phyloP scores from a whole-genome alignment of 2,797 vertebrate species.

The Hylomyscus alleni region DNA sequence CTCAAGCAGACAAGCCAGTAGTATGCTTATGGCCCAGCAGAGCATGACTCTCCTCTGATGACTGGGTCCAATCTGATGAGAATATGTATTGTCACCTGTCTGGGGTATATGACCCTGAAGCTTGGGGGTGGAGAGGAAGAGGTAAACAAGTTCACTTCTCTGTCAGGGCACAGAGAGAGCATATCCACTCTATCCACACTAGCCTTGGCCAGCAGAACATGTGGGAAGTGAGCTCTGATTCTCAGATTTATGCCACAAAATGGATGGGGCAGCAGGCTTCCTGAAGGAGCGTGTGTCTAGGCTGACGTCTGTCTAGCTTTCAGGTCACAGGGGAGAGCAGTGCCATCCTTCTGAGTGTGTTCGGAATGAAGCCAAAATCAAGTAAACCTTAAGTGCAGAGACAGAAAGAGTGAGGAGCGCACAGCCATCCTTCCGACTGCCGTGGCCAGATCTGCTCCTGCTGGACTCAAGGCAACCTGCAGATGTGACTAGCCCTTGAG shows the following conservation, averaged over 20 bases:
- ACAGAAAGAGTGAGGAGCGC: accelerated
- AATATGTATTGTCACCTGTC: accelerated
- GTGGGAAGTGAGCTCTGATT: background rate
- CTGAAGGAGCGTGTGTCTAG: background rate
- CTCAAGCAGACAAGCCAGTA: accelerated
- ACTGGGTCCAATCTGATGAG: too few species aligned
- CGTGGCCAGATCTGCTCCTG: accelerated
- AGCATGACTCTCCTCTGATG: background rate
- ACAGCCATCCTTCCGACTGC: accelerated
- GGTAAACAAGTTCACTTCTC: accelerated
- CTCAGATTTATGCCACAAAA: accelerated
- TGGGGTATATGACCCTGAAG: accelerated
- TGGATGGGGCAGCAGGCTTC: background rate
- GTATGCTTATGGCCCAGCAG: accelerated
- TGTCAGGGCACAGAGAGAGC: accelerated
- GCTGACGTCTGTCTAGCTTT: background rate
- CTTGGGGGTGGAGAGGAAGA: too few species aligned
- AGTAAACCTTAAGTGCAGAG: accelerated
- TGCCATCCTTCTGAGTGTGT: accelerated
- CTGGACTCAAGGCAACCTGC: too few species aligned
- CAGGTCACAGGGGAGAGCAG: background rate
- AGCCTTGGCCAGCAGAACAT: too few species aligned
- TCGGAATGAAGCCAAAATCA: accelerated
- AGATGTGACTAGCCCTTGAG: background rate
- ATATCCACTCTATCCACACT: background rate